Evolutionary conservation across 2,888 invertebrate species (phyloP).

Genomic region (Sthenelais limicola): DNA sequence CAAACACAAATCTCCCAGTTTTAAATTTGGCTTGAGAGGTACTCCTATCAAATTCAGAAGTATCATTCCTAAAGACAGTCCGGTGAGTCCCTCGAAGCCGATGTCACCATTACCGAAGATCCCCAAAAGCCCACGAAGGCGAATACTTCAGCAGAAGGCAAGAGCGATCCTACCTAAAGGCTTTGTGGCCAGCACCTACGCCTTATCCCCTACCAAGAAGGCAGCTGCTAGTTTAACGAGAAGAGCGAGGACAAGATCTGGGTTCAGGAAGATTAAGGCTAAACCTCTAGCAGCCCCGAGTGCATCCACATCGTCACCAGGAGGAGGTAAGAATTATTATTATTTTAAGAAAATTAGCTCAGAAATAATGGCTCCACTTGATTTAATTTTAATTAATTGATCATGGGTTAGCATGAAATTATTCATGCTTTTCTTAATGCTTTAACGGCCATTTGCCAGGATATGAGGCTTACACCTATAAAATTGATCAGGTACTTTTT

Average conservation of each 20-base stretch:
- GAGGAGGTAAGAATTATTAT: no score
- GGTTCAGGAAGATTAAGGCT: conserved; percentile 26
- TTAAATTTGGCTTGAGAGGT: conserved; percentile 4
- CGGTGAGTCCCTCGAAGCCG: neutral
- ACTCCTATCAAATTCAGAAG: conserved; percentile 23
- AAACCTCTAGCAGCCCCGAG: conserved; percentile 11
- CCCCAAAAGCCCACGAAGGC: conserved; percentile 54
- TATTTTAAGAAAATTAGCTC: no score
- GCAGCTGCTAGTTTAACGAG: conserved; percentile 58
- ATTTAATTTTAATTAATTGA: no score
- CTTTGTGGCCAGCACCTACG: conserved; percentile 52
- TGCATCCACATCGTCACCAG: no score
- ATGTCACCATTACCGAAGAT: conserved; percentile 35
- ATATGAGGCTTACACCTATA: no score
- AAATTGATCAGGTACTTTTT: no score
- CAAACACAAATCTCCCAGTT: no score
- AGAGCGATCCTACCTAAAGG: conserved; percentile 67
- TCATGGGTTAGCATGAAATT: no score
- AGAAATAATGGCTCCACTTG: no score
- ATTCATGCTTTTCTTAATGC: no score
- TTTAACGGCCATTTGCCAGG: no score
- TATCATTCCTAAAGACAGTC: conserved; percentile 17
- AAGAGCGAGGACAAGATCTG: conserved; percentile 33
- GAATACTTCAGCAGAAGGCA: conserved; percentile 59
- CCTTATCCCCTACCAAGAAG: conserved; percentile 63